Evolutionary conservation across 2,797 vertebrate species (phyloP).

Genomic region (Bryconaethiops microstoma): DNA sequence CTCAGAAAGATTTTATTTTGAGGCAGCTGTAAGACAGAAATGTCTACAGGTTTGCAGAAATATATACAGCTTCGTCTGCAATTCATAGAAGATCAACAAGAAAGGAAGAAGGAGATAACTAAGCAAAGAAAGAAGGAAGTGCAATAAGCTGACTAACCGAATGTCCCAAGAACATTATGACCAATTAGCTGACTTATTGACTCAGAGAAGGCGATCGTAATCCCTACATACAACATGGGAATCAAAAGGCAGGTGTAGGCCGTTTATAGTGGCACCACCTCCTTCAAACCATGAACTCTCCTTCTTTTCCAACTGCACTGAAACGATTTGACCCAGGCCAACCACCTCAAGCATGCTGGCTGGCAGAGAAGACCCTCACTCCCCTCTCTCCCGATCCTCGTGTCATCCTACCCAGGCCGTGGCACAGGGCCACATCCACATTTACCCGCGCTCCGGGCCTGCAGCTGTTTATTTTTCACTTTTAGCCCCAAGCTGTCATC

Average conservation of each 20-base stretch:
- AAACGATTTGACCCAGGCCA: constrained; percentile 24
- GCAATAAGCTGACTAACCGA: not conserved
- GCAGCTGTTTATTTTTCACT: constrained; percentile 74
- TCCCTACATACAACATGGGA: constrained; percentile 9
- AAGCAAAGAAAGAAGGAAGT: not conserved
- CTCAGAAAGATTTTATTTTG: no score
- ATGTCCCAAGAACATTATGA: not conserved
- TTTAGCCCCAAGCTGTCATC: constrained; percentile 67
- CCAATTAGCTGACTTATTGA: not conserved
- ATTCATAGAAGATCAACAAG: no score
- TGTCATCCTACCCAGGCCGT: constrained; percentile 51
- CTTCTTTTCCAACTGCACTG: constrained; percentile 53
- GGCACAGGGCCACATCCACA: constrained; percentile 56
- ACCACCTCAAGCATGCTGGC: constrained; percentile 3
- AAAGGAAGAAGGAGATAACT: no score
- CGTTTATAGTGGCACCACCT: constrained; percentile 48
- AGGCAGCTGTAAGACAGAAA: no score
- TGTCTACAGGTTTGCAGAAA: no score
- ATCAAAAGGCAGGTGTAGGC: constrained; percentile 57
- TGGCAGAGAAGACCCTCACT: constrained; percentile 25
- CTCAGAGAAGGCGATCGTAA: not conserved
- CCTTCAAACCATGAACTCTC: constrained; percentile 48
- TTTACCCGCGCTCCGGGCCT: constrained; percentile 56
- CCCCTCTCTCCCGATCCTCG: constrained; percentile 28
- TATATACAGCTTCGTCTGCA: no score